Conservation (phyloP, 2,113 vertebrate genomes). For the Lagenorhynchus albirostris region DNA sequence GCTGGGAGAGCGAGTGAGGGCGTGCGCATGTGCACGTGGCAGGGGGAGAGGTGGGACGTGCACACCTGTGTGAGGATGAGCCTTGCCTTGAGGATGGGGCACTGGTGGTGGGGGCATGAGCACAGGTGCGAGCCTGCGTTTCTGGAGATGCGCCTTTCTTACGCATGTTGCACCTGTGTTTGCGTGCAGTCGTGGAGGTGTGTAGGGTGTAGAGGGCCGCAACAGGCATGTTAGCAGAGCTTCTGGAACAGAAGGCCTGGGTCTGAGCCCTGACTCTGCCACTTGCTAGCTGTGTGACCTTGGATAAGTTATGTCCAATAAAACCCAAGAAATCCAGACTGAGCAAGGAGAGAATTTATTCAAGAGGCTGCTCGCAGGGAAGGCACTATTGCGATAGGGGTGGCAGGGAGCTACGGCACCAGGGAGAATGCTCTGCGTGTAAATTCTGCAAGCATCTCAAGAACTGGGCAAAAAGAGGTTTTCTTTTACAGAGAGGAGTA, state of each 20-base stretch:
- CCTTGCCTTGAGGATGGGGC: not conserved
- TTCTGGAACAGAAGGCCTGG: not conserved
- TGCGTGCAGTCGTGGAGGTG: not conserved
- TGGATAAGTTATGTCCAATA: not conserved
- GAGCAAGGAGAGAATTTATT: not conserved
- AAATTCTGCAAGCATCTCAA: not conserved
- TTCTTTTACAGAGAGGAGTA: not conserved
- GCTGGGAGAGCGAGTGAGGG: accelerated
- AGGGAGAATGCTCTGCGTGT: not conserved
- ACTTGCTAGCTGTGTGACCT: not conserved
- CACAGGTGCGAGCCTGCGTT: not conserved
- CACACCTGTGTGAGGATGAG: not conserved
- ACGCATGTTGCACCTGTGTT: accelerated
- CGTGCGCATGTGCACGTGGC: not conserved
- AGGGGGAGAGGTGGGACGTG: not conserved
- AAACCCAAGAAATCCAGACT: not conserved
- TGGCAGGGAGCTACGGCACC: accelerated
- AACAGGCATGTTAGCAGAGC: not conserved
- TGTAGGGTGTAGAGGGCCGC: not conserved
- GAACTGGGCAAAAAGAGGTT: not conserved
- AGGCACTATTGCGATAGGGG: accelerated
- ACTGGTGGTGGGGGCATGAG: not conserved
- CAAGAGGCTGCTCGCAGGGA: not conserved
- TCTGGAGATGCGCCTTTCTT: accelerated
- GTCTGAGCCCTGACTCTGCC: not conserved